Base-by-base conservation (phyloP, 2,113 vertebrate species). In the Mobula hypostoma region DNA sequence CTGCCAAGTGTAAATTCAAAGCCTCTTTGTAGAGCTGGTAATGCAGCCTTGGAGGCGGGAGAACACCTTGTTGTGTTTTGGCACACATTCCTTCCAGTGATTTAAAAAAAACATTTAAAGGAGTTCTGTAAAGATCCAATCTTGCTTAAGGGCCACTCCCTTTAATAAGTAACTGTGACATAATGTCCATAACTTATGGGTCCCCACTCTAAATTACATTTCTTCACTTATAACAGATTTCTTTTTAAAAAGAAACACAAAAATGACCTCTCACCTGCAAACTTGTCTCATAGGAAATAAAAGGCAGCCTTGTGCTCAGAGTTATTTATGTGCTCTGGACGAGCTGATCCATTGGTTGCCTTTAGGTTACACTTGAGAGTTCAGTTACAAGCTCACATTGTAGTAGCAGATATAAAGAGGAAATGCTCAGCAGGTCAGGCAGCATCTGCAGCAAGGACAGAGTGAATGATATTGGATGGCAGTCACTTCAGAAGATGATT, bases 1-100 rank as follows among this genome's bases (percentile, higher is more conserved):
- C 68, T 74, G 68, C 91, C 91, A 93, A 29, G 48, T 74, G 91
- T 36, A 74, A 93, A 93, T 40, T 74, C 91, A 93, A 93, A 76
- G 91, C 32, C 66, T 76, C 70, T 93, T 93, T 93, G 91, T 74
- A 27, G 70, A 74, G 68, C 6, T 93, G 36, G 90, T 40, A 93
- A n/a, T 90, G n/a, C n/a, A 36, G 48, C 61, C 14, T 70, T 15
- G 91, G 74, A 61, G 85, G 21, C 12, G 15, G 66, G n/a, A 40
- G 68, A 40, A 74, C 36, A 93, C 70, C 40, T 76, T 93, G 91
- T 40, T 93, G 90, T 93, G 66, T 93, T 72, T 74, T 93, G 68
- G 36, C 40, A 29, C 40, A 74, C 24, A 56, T 93, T 74, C 8
- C 68, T 19, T 56, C 91, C 36, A 56, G 36, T 40, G 68, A 40